Base-by-base conservation (phyloP, 2,797 vertebrate genomes). In the Denticeps clupeoides region DNA sequence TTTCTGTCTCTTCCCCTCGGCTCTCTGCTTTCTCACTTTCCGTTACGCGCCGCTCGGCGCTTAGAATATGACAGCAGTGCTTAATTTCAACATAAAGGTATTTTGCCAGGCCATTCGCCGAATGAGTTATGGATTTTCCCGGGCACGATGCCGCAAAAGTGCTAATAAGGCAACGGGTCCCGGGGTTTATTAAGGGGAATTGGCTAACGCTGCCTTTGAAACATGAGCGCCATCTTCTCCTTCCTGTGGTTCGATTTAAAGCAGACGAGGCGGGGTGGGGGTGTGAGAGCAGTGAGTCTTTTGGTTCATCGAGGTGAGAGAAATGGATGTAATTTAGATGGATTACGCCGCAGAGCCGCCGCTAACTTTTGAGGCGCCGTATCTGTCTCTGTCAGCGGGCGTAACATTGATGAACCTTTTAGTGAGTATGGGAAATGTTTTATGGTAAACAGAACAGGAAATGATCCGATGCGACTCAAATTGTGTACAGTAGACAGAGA, bases 21-120 rank as follows among this genome's bases (percentile, higher is more conserved):
- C 42, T 54, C 45, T 23, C 51, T 55, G 59, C 56, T 52, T 60
- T 68, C 59, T 64, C 28, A 19, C 6, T 10, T 28, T 8, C 28
- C 23, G 51, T 49, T 58, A 41, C 27, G 58, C 55, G 38, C 55
- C 55, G 48, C 13, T 44, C 51, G 53, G 27, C 47, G 65, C 71
- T 64, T 56, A 58, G 55, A 55, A 65, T 41, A 63, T 58, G 69
- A 76, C 70, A 75, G 64, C 47, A 33, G 56, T 53, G 54, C 65
- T 73, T 78, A 58, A 77, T 78, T 78, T 71, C 45, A 74, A 69
- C 68, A 71, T 60, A 58, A 64, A 75, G 60, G 62, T 67, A 62
- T 53, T 37, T 59, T 56, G 55, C 52, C 60, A 61, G 62, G 69
- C 63, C 57, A 42, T 46, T 58, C 41, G 28, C 49, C 37, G 29